These are phyloP conservation scores for Cottus gobio DNA, from an alignment of 2,113 vertebrate species.

Conservation along the genomic window DNA sequence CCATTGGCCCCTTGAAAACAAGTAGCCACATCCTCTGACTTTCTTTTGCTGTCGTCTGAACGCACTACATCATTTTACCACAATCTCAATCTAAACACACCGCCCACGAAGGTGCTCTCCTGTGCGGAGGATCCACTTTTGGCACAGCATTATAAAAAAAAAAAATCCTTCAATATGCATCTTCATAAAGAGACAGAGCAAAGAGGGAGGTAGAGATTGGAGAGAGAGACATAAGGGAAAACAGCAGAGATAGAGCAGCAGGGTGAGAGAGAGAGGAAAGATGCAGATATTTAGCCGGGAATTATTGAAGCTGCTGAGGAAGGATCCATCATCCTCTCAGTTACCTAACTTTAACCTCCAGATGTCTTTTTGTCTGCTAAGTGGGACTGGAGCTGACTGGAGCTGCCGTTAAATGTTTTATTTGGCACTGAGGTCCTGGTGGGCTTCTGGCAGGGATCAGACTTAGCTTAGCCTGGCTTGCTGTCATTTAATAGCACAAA, in stretches of 20 bases:
- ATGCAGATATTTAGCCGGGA: conserved; percentile 52
- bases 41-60: conserved; percentile 34
- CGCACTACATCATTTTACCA: conserved; percentile 60
- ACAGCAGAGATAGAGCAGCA: conserved; percentile 17
- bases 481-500: conserved; percentile 51
- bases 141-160: conserved; percentile 62
- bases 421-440: conserved; percentile 56
- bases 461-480: conserved; percentile 55
- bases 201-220: conserved; percentile 37
- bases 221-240: conserved; percentile 2
- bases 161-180: conserved; percentile 61
- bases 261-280: not conserved
- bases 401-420: conserved; percentile 55
- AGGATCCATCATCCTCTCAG: conserved; percentile 56
- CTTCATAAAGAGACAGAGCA: conserved; percentile 41
- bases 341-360: conserved; percentile 60
- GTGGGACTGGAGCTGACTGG: conserved; percentile 45
- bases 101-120: conserved; percentile 35
- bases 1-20: conserved; percentile 6
- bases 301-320: conserved; percentile 40
- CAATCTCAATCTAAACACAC: conserved; percentile 45
- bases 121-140: conserved; percentile 54
- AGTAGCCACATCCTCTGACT: conserved; percentile 5
- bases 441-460: conserved; percentile 64
- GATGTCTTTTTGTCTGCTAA: conserved; percentile 65